Conservation (phyloP, 2,888 invertebrate genomes). For the Dorcus hopei region DNA sequence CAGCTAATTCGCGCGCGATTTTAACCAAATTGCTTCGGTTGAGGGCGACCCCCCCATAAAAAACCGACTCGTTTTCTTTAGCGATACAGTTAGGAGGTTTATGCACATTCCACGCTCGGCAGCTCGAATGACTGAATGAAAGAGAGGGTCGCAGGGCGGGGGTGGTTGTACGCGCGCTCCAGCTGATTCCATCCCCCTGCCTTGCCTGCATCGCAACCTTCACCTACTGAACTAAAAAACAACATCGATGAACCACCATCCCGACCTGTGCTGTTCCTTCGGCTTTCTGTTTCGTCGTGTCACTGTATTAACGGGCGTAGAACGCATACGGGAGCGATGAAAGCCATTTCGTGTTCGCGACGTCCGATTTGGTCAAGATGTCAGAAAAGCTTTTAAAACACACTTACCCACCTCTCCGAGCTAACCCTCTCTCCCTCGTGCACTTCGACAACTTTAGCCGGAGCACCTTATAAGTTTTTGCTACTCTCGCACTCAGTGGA, state of each 20-base stretch:
- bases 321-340: conserved; percentile 41
- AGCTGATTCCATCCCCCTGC: conserved; percentile 31
- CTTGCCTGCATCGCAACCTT: conserved; percentile 38
- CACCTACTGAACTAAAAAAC: conserved; percentile 47
- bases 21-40: conserved; percentile 2
- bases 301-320: conserved; percentile 21
- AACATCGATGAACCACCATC: conserved; percentile 31
- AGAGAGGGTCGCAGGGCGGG: conserved; percentile 21
- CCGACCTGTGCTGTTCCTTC: neutral
- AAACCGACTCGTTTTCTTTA: neutral
- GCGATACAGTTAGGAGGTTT: conserved; percentile 13
- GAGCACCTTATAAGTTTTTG: conserved; percentile 26
- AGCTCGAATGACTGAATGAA: conserved; percentile 36
- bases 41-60: no score
- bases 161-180: conserved; percentile 32
- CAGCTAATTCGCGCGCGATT: conserved; percentile 28
- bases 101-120: conserved; percentile 30
- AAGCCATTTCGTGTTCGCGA: conserved; percentile 52
- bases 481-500: conserved; percentile 30
- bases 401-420: conserved; percentile 21
- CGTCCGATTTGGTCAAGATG: conserved; percentile 53
- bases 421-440: conserved; percentile 14
- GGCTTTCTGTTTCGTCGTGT: conserved; percentile 18
- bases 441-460: conserved; percentile 29
- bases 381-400: conserved; percentile 54